Conservation (phyloP, 2,888 invertebrate genomes). For the Drosophila emarginata region DNA sequence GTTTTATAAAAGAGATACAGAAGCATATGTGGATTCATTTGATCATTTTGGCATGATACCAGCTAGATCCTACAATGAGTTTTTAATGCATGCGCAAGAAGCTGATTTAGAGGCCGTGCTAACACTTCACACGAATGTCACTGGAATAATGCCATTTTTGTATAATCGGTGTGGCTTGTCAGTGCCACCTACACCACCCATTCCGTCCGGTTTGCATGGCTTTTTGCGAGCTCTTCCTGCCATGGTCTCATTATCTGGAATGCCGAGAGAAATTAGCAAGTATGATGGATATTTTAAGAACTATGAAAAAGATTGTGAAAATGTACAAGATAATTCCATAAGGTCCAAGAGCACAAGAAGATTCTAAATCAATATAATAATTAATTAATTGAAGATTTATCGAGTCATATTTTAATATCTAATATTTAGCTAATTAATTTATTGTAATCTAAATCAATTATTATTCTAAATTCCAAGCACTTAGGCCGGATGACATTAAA, state of each 20-base stretch:
- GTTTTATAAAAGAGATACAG: conserved; percentile 92
- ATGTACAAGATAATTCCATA: conserved; percentile 48
- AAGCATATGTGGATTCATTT: conserved; percentile 88
- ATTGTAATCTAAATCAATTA: conserved; percentile 36
- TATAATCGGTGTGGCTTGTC: conserved; percentile 80
- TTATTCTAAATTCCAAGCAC: conserved; percentile 50
- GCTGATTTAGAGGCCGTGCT: conserved; percentile 80
- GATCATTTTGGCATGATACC: conserved; percentile 85
- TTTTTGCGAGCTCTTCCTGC: conserved; percentile 81
- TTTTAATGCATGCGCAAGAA: conserved; percentile 84
- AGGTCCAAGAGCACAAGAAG: conserved; percentile 38
- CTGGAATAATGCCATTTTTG: conserved; percentile 81
- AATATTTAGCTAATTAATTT: conserved; percentile 13
- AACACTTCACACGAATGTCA: conserved; percentile 81
- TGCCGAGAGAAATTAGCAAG: conserved; percentile 73
- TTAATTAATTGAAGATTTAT: conserved; percentile 25
- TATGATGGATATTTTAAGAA: conserved; percentile 69
- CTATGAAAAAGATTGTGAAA: conserved; percentile 57
- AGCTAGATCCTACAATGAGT: conserved; percentile 85
- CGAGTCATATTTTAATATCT: conserved; percentile 8
- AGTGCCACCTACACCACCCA: conserved; percentile 80
- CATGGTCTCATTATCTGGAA: conserved; percentile 76
- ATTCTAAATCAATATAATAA: conserved; percentile 36
- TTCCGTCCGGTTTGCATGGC: conserved; percentile 82
- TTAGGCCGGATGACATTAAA: conserved; percentile 20